These are phyloP conservation scores for Hydropotes inermis DNA, from an alignment of 2,113 vertebrate genomes.

Conservation along the genomic window DNA sequence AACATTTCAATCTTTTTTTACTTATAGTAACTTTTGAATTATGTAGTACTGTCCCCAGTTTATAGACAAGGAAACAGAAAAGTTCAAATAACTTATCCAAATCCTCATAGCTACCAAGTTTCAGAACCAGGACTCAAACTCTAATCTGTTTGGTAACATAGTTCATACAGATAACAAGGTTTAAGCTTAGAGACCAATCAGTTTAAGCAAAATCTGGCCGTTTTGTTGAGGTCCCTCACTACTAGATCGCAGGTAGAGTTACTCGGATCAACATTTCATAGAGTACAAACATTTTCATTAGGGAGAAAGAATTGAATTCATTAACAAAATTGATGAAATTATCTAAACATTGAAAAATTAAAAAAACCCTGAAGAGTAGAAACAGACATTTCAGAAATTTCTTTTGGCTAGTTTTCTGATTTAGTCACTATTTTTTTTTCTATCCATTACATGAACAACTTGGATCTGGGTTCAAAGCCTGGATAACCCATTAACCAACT, in stretches of 20 bases:
- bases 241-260: not conserved
- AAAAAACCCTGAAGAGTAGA: not conserved
- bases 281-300: not conserved
- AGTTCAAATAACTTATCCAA: not conserved
- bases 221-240: not conserved
- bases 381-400: not conserved
- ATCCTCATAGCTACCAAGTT: not conserved
- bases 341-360: conserved; percentile 10
- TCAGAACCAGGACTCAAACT: not conserved
- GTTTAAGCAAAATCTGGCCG: not conserved
- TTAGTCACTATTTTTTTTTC: conserved; percentile 28
- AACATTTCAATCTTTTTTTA: not conserved
- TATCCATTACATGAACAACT: not conserved
- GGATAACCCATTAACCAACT: not conserved
- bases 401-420: not conserved
- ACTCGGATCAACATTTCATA: not conserved
- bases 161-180: not conserved
- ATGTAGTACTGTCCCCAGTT: not conserved
- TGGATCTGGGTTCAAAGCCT: conserved; percentile 4
- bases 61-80: not conserved
- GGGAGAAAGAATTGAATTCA: not conserved
- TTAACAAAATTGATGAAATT: not conserved
- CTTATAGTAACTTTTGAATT: not conserved
- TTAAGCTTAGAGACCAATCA: not conserved
- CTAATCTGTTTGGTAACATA: not conserved